Evolutionary conservation across 2,888 invertebrate genomes (phyloP), one percentile per base, ranked within the genome.

Genomic region (Chromoteleia sp.): DNA sequence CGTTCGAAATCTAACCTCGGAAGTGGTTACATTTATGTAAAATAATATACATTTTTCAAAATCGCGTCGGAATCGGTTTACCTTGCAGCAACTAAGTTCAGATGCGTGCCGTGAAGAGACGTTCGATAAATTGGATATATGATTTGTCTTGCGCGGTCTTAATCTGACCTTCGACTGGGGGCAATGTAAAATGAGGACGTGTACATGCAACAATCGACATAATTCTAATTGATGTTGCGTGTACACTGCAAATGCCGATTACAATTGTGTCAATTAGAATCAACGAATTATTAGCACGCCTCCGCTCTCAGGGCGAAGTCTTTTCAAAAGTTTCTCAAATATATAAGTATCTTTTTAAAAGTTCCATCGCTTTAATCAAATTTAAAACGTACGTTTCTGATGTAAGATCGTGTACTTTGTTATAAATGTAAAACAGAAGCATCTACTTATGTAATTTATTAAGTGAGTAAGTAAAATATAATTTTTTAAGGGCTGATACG

Each of bases 171-270:
- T 81, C 76, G 61, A 77, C 77, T 77, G 48, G 65, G n/a, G 45
- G 63, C 63, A 65, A 63, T 65, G 30, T 33, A 70, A 74, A 78
- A 70, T 70, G 82, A 75, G 82, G 73, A 76, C 79, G 54, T 68
- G 68, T 70, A 39, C 61, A 61, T 68, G 78, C 79, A 67, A 82
- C 70, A 67, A 76, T 74, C 76, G 67, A 63, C 73, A 81, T 80
- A 59, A 73, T 75, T 82, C 68, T 81, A 82, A 84, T 81, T 81
- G 84, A 56, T 75, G 70, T 84, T 68, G 84, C 84, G 81, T 82
- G 84, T 59, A 71, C 76, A 77, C 73, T 73, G 29, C 73, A 39
- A 70, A 83, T 78, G 68, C 54, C 68, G 48, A 80, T 77, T 77
- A 76, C 83, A 70, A 81, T 79, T 83, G 81, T 21, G 71, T 63